A percentile compares a stretch with the other conserved stretches of the same genome.
Evolutionary conservation across 2,888 invertebrate species (phyloP).

Genomic region (Marasmarcha lunaedactyla): DNA sequence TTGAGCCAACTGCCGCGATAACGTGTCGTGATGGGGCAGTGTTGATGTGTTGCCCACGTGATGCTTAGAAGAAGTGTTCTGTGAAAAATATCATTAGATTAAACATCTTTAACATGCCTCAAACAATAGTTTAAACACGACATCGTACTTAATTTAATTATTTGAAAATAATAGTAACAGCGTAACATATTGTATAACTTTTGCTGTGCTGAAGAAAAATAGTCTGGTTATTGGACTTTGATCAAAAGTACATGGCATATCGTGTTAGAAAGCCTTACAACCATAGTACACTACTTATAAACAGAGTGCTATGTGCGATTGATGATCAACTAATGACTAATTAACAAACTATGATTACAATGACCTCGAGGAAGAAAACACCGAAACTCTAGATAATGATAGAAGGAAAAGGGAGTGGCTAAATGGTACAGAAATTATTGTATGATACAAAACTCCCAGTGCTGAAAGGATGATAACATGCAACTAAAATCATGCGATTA

Average conservation of each 20-base stretch:
- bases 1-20: conserved; percentile 52
- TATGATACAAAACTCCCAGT: too few relatives aligned
- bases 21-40: conserved; percentile 75
- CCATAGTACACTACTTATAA: too few relatives aligned
- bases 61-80: conserved; percentile 90
- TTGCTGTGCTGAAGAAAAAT: too few relatives aligned
- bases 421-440: conserved; percentile 5
- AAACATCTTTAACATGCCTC: too few relatives aligned
- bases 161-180: neutral
- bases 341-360: too few relatives aligned
- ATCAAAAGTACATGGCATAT: conserved; percentile 25
- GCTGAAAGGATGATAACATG: conserved; percentile 35
- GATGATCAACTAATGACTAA: too few relatives aligned
- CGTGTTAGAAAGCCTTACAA: too few relatives aligned
- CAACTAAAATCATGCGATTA: conserved; percentile 44
- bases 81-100: conserved; percentile 50
- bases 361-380: conserved; percentile 12
- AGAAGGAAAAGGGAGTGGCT: conserved; percentile 59
- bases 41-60: conserved; percentile 75
- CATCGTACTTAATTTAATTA: neutral
- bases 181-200: too few relatives aligned
- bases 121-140: neutral
- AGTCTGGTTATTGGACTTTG: too few relatives aligned
- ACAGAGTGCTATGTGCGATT: too few relatives aligned
- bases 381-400: conserved; percentile 11